A percentile compares a stretch with the other conserved stretches of the same genome.
Evolutionary conservation across 2,797 vertebrate genomes (phyloP).

Genomic region (Scolopax bukidnonensis): DNA sequence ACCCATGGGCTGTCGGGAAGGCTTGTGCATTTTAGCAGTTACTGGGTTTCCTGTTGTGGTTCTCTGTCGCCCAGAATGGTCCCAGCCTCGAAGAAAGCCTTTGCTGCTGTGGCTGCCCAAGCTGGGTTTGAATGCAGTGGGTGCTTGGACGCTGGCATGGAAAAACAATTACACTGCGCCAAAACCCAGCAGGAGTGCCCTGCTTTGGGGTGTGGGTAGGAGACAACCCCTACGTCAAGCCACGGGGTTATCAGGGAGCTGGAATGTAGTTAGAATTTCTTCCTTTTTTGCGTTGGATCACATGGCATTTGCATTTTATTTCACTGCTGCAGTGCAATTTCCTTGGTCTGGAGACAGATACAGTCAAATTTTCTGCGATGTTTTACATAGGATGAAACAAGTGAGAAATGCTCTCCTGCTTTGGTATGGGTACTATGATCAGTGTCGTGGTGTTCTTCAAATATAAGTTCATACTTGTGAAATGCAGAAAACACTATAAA

Average conservation of each 20-base stretch:
- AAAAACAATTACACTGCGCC: neutral
- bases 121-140: neutral
- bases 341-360: neutral
- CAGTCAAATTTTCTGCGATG: neutral
- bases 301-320: neutral
- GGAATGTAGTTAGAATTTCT: neutral
- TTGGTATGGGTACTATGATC: neutral
- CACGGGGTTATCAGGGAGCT: neutral
- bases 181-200: neutral
- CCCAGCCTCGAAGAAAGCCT: neutral
- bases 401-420: neutral
- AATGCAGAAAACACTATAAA: neutral
- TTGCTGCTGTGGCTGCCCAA: accelerated
- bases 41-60: constrained; percentile 50
- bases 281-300: neutral
- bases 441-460: neutral
- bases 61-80: neutral
- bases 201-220: neutral
- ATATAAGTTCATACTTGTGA: neutral
- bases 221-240: neutral
- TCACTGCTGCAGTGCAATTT: neutral
- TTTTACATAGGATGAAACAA: neutral
- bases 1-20: neutral
- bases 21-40: neutral
- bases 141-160: neutral